A percentile compares a stretch with the other conserved stretches of the same genome.
Evolutionary conservation across 2,888 invertebrate species (phyloP).

Genomic region (Oscheius onirici): DNA sequence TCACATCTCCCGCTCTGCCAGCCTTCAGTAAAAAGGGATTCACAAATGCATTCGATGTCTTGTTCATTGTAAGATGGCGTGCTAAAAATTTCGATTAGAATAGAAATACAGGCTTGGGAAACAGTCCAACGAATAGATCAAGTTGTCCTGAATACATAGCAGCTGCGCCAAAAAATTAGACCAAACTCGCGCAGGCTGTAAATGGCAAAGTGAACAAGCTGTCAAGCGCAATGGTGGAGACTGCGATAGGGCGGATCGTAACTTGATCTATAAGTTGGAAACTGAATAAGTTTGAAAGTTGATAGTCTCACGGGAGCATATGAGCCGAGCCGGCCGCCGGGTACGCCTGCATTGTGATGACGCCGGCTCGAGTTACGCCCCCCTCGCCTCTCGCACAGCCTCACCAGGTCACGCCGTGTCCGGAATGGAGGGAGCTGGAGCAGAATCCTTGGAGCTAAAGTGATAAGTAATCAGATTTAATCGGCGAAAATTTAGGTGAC

Average conservation of each 20-base stretch:
- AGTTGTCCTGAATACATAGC: not conserved
- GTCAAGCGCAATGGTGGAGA: slow-evolving; percentile 26
- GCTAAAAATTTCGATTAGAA: slow-evolving; percentile 7
- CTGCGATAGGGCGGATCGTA: slow-evolving; percentile 38
- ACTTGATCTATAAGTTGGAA: slow-evolving; percentile 40
- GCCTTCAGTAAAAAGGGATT: slow-evolving; percentile 56
- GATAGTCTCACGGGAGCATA: slow-evolving; percentile 38
- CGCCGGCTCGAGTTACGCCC: slow-evolving; percentile 32
- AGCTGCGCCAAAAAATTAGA: not conserved
- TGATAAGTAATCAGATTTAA: not conserved
- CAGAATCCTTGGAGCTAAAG: not conserved
- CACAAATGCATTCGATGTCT: slow-evolving; percentile 57
- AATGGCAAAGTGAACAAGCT: slow-evolving; percentile 6
- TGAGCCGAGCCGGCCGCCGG: slow-evolving; percentile 35
- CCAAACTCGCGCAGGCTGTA: not conserved
- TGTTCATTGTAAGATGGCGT: slow-evolving; percentile 53
- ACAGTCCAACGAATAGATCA: slow-evolving; percentile 19
- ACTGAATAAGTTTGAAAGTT: slow-evolving; percentile 39
- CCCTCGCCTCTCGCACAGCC: slow-evolving; percentile 25
- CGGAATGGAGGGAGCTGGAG: slow-evolving; percentile 1
- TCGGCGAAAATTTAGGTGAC: not conserved
- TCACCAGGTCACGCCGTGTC: slow-evolving; percentile 29
- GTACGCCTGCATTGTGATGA: slow-evolving; percentile 34
- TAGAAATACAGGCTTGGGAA: not conserved
- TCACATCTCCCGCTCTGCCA: slow-evolving; percentile 51